Evolutionary conservation across 2,888 invertebrate species (phyloP), one percentile per base, ranked within the genome.

Genomic region (Malthinus seriepunctatus): DNA sequence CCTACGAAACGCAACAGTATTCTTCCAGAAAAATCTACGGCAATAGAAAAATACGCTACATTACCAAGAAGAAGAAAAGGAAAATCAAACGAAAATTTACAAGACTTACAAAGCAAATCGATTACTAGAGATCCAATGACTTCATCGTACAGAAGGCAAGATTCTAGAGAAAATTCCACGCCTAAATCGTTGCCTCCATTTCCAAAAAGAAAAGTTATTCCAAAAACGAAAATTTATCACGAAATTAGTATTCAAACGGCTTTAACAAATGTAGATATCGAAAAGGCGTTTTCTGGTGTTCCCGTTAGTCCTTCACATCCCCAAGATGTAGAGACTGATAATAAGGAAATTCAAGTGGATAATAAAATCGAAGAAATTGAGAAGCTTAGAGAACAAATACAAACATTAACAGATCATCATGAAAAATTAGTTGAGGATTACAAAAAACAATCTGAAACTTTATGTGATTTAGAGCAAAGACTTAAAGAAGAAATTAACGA

Each of bases 211-310:
- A 78, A 78, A 64, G 73, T 75, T 53, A 63, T 68, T 0, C 76
- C 81, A 32, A 85, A 83, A 72, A 87, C 89, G 1, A 83, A 86
- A 70, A 93, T 93, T 65, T 93, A 90, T 75, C 91, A 92, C 66
- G 93, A 93, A 77, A 89, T 84, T 33, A 83, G 85, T 46, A 84
- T 86, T 9, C 93, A 93, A 76, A 93, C 93, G 1, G 89, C 88
- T 15, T 77, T 93, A 49, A 84, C 89, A 1, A 85, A 87, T 51
- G 77, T 79, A 2, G 93, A 93, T 71, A 81, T 93, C 15, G 89
- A 90, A 63, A 86, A 87, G 11, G 88, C 88, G 4, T 79, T 92
- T 50, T 84, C 85, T 0, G 91, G 91, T 1, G 76, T 84, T 2
- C 73, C 76, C 6, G 68, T 77, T 23, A 66, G 65, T 34, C 72